Base-by-base conservation (phyloP, 1,140 invertebrate genomes). In the Oppia nitens region DNA sequence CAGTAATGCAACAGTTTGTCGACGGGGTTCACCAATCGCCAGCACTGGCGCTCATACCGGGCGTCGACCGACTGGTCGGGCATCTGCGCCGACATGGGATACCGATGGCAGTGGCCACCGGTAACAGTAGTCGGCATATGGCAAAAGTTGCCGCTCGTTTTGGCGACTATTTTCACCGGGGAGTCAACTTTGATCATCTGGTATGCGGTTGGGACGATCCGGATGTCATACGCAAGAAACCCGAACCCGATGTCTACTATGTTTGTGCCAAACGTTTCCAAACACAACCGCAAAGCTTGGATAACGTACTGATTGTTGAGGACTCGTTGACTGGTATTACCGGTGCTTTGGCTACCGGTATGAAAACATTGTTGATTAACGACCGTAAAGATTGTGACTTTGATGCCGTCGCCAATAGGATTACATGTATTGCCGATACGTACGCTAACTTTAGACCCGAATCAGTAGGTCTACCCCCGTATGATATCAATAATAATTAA, bases 401-500 rank as follows among this genome's bases (percentile, higher is more conserved):
- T 17, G 26, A n/a, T n/a, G n/a, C n/a, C n/a, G n/a, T n/a, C n/a
- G n/a, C 65, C 28, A 47, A 23, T 40, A n/a, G n/a, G n/a, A n/a
- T 53, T n/a, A 57, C 47, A 2, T 23, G 53, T 40, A 54, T 50
- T 28, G 23, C 64, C 17, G 25, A 57, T 14, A 56, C 62, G 6
- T 40, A 60, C 11, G 62, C 61, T 32, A 23, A 60, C 12, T 64
- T 64, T 29, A 14, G 27, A 23, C 62, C 62, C 4, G 62, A 64
- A 49, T 23, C 24, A 21, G 60, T 60, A 55, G 56, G 62, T 60
- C 27, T 64, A 20, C 48, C 57, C 3, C 25, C 62, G 26, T 60
- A n/a, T n/a, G n/a, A n/a, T n/a, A n/a, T n/a, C n/a, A n/a, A n/a
- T n/a, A n/a, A n/a, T n/a, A n/a, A n/a, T n/a, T n/a, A n/a, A n/a